These are phyloP conservation scores for Papilio aristodemus DNA, from an alignment of 1,140 invertebrate species.

Conservation along the genomic window DNA sequence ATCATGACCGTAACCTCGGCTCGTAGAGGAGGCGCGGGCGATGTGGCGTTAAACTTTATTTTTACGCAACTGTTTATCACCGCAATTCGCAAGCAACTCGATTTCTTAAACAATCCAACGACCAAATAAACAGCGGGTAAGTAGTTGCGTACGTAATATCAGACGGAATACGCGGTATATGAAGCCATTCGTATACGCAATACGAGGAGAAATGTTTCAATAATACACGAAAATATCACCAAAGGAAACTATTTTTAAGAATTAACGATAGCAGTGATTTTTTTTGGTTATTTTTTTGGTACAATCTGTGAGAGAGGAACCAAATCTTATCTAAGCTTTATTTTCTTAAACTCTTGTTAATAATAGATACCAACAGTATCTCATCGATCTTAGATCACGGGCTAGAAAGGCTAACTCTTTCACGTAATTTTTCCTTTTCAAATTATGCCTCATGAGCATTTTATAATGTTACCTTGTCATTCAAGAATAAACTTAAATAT, in stretches of 20 bases:
- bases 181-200: background rate
- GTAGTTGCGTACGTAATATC: slow-evolving; percentile 25
- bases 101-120: slow-evolving; percentile 30
- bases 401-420: too few relatives aligned
- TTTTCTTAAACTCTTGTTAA: too few relatives aligned
- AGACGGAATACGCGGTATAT: background rate
- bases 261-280: too few relatives aligned
- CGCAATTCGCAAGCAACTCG: slow-evolving; percentile 28
- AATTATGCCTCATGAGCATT: too few relatives aligned
- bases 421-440: too few relatives aligned
- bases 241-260: slow-evolving; percentile 3
- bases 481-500: too few relatives aligned
- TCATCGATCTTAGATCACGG: too few relatives aligned
- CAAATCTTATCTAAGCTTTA: too few relatives aligned
- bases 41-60: slow-evolving; percentile 32
- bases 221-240: background rate
- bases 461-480: too few relatives aligned
- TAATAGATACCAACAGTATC: too few relatives aligned
- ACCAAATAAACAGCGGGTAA: slow-evolving; percentile 29
- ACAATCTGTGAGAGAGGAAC: too few relatives aligned
- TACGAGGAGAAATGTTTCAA: background rate
- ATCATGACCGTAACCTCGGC: slow-evolving; percentile 29
- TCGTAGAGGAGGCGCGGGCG: slow-evolving; percentile 4
- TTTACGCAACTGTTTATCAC: slow-evolving; percentile 34
- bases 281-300: too few relatives aligned